Evolutionary conservation across 2,113 vertebrate genomes (phyloP), one percentile per base, ranked within the genome.

Genomic region (Sapajus apella): DNA sequence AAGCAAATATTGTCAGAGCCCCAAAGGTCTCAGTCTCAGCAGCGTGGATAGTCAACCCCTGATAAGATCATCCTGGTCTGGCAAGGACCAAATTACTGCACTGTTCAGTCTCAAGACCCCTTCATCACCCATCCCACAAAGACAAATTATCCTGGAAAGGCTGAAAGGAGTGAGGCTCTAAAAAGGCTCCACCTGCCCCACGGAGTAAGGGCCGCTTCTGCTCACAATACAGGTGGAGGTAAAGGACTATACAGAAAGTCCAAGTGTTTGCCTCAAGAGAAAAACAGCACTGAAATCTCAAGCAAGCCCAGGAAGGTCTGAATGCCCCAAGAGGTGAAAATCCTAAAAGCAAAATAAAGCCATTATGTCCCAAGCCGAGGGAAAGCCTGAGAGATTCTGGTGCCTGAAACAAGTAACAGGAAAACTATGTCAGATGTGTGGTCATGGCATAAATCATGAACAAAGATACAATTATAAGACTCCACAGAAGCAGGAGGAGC

Each of bases 1-100:
- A 13, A 96, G 90, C 97, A 97, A 98, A 98, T 97, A 92, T 96
- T 97, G 93, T 97, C 97, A 73, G 90, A 97, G 90, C 96, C 80
- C 72, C 95, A 89, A 50, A 27, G 1, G 68, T 73, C 96, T 90
- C 58, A 40, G 96, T 64, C 97, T 95, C 91, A 94, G 97, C 70
- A 95, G 97, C 89, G 68, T 4, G 66, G 91, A 96, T 70, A 96
- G 98, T 90, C 93, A 97, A 47, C 56, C 47, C 70, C 85, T 95
- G 98, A 98, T 98, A 98, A 98, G 97, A 98, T 98, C 97, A 92
- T 10, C 77, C 75, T 96, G 83, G 97, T 98, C 98, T 98, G 94
- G 92, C 80, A 83, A 56, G n/a, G 84, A 96, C 95, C 95, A 98
- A 98, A 98, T 97, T 92, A 94, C 93, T 89, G 40, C 81, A 72